phyloP scores from a whole-genome alignment of 2,797 vertebrate genomes.

The Odontamblyopus rebecca region DNA sequence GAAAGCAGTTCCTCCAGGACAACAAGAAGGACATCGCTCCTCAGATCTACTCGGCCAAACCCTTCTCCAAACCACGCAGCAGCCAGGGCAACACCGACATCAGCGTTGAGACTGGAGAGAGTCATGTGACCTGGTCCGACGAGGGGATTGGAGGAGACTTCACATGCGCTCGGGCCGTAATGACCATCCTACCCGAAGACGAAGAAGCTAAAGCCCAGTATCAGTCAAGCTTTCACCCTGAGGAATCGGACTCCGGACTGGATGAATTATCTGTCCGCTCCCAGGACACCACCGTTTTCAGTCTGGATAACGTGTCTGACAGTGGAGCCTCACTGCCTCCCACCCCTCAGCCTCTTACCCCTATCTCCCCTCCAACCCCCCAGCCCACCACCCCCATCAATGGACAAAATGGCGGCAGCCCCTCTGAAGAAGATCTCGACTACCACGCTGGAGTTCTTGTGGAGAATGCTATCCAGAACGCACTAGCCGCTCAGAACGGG shows the following conservation, averaged over 20 bases:
- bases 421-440: conserved; percentile 85
- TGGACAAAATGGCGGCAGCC: conserved; percentile 68
- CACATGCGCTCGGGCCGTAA: conserved; percentile 85
- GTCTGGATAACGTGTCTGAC: conserved; percentile 94
- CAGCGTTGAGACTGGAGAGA: conserved; percentile 52
- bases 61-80: conserved; percentile 81
- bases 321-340: conserved; percentile 85
- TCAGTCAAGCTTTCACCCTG: conserved; percentile 77
- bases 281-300: conserved; percentile 93
- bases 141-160: conserved; percentile 82
- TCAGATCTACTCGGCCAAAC: conserved; percentile 89
- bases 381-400: conserved; percentile 84
- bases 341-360: conserved; percentile 83
- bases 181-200: conserved; percentile 89
- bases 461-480: conserved; percentile 91
- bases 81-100: conserved; percentile 39
- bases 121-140: conserved; percentile 79
- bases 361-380: conserved; percentile 83
- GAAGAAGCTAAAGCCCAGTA: conserved; percentile 82
- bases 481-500: conserved; percentile 84
- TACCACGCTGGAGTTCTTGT: conserved; percentile 91
- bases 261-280: conserved; percentile 92
- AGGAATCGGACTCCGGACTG: conserved; percentile 93
- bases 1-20: conserved; percentile 88
- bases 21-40: conserved; percentile 82